phyloP scores from a whole-genome alignment of 2,797 vertebrate genomes.

The Xiphorhynchus erythropygius region DNA sequence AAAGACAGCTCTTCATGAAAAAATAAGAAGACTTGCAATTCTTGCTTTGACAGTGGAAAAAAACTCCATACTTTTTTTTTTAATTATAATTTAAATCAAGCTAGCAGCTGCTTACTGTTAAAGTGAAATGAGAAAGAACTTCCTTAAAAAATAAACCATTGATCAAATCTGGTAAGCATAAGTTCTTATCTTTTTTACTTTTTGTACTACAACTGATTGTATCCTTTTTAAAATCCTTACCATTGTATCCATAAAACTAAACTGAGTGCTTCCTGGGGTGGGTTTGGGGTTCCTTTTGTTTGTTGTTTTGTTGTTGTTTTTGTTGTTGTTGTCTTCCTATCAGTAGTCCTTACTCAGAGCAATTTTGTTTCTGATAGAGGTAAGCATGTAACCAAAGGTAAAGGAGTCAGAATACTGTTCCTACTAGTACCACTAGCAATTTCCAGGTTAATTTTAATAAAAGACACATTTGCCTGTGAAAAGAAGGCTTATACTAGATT shows the following conservation, averaged over 20 bases:
- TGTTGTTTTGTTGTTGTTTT: not conserved
- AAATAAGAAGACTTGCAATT: not conserved
- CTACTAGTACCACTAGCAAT: not conserved
- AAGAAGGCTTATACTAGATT: not conserved
- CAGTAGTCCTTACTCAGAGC: not conserved
- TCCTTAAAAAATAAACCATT: not conserved
- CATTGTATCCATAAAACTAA: not conserved
- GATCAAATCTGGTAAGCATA: not conserved
- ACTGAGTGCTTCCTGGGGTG: not conserved
- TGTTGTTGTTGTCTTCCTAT: not conserved
- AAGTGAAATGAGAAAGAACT: not conserved
- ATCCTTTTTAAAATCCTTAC: not conserved
- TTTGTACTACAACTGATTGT: not conserved
- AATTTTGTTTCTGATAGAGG: not conserved
- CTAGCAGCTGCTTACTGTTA: not conserved
- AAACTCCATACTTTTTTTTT: not conserved
- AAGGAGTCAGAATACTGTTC: not conserved
- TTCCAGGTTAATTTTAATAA: not conserved
- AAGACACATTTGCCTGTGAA: rapidly evolving
- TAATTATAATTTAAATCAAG: not conserved
- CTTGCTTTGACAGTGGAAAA: not conserved
- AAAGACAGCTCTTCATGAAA: not conserved
- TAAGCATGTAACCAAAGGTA: not conserved
- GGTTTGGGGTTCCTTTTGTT: not conserved
- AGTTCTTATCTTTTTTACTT: not conserved